Evolutionary conservation across 30 jellyfish, hydroid and myxozoan genomes (phyloP).

Genomic region (Sanderia malayensis): DNA sequence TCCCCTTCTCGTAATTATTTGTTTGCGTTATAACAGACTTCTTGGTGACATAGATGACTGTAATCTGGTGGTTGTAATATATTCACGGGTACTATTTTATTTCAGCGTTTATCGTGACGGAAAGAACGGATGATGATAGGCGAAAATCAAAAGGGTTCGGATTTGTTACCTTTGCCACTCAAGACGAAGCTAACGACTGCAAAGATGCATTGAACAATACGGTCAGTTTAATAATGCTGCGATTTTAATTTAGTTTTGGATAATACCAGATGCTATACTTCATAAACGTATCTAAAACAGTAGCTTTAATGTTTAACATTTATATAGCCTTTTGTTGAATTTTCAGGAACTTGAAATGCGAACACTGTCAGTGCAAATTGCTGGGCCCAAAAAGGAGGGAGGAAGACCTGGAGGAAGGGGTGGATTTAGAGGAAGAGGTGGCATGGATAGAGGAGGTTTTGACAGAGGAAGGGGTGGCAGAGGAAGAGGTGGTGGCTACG

Average conservation of each 20-base stretch:
- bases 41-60: too few relatives aligned
- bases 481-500: constrained; percentile 25
- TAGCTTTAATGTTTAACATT: too few relatives aligned
- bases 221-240: constrained; percentile 4
- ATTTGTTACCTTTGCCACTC: constrained; percentile 25
- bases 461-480: constrained; percentile 22
- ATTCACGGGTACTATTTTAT: neutral
- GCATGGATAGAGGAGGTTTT: constrained; percentile 1
- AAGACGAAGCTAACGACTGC: constrained; percentile 52
- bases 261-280: too few relatives aligned
- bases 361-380: constrained; percentile 51
- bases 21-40: too few relatives aligned
- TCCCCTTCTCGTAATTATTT: too few relatives aligned
- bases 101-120: constrained; percentile 50
- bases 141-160: constrained; percentile 61
- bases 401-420: constrained; percentile 60
- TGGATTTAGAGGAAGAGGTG: neutral
- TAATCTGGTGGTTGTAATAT: too few relatives aligned
- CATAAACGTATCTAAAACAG: too few relatives aligned
- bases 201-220: constrained; percentile 32
- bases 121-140: constrained; percentile 37
- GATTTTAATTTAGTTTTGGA: neutral
- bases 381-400: constrained; percentile 69
- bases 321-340: too few relatives aligned
- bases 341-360: constrained; percentile 49